Conservation (phyloP, 2,797 vertebrate species). For the Heteromormyrus szaboi region DNA sequence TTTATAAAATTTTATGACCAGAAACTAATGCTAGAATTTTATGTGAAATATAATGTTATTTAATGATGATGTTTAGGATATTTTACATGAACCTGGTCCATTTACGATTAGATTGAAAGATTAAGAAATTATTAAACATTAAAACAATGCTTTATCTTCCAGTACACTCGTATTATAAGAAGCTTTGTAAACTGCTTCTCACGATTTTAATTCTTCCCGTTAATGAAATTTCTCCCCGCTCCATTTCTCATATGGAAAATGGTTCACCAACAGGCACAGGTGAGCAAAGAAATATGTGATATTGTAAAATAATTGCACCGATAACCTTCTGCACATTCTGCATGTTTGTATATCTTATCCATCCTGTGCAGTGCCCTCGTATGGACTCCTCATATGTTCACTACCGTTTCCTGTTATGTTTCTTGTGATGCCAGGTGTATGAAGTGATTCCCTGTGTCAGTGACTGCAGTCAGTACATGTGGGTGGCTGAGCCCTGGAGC, state of each 20-base stretch:
- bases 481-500: conserved; percentile 92
- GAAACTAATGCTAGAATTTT: not conserved
- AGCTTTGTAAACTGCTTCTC: not conserved
- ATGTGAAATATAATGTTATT: not conserved
- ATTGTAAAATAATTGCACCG: not conserved
- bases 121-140: not conserved
- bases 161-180: not conserved
- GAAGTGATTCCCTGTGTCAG: conserved; percentile 95
- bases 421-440: conserved; percentile 71
- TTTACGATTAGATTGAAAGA: not conserved
- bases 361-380: not conserved
- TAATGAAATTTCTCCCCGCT: not conserved
- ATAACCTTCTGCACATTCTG: not conserved
- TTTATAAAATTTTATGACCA: not conserved
- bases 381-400: not conserved
- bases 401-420: not conserved
- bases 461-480: conserved; percentile 88
- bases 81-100: not conserved
- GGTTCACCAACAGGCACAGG: conserved; percentile 62
- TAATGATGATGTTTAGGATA: not conserved
- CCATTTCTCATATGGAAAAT: conserved; percentile 15
- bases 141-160: not conserved
- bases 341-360: not conserved
- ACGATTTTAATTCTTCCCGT: not conserved
- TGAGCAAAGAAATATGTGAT: conserved; percentile 40